These are phyloP conservation scores for Deilephila porcellus DNA, from an alignment of 2,888 invertebrate species.

Conservation along the genomic window DNA sequence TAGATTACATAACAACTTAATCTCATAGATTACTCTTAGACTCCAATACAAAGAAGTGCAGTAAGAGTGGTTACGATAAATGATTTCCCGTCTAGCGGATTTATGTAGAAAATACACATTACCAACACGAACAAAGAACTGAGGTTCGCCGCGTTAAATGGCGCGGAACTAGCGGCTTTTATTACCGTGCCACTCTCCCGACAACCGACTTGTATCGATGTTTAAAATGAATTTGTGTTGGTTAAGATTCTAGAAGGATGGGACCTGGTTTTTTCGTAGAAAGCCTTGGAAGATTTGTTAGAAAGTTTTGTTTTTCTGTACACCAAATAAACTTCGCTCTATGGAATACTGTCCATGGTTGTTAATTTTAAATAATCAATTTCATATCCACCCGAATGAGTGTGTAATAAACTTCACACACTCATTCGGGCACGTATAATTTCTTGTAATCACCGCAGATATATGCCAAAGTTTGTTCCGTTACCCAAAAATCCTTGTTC, in stretches of 20 bases:
- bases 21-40: neutral
- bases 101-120: conserved; percentile 39
- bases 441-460: neutral
- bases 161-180: conserved; percentile 56
- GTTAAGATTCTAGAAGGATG: neutral
- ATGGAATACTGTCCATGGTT: no score
- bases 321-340: no score
- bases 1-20: no score
- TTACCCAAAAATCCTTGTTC: conserved; percentile 23
- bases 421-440: neutral
- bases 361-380: no score
- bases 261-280: no score
- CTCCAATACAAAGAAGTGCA: neutral
- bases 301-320: no score
- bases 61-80: neutral
- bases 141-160: conserved; percentile 55
- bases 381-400: no score
- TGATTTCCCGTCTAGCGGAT: conserved; percentile 33
- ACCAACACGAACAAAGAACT: conserved; percentile 53
- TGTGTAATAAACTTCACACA: no score
- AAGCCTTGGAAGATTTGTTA: no score
- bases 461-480: neutral
- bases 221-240: conserved; percentile 5
- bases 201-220: conserved; percentile 10
- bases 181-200: conserved; percentile 43